Base-by-base conservation (phyloP, 1,140 invertebrate genomes). In the Glossosoma conforme region DNA sequence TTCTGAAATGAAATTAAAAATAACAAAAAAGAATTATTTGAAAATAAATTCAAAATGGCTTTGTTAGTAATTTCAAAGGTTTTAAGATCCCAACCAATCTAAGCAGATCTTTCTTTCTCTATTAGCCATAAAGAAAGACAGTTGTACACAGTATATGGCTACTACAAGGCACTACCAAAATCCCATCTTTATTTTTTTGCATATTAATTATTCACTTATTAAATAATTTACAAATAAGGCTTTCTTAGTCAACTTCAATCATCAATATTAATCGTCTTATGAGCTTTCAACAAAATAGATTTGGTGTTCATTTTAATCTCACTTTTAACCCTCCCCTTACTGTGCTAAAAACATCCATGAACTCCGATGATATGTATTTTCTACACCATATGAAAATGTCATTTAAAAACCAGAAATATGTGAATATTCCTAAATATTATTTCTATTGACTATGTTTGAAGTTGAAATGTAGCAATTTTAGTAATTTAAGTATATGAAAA, bases 251-350 rank as follows among this genome's bases (percentile, higher is more conserved):
- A 17, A 4, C 5, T 17, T 44, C n/a, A 43, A 44, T 51, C 35
- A 13, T 44, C 48, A 28, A 44, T 51, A 8, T 25, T 19, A 36
- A 18, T 53, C 37, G 46, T 24, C 18, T 50, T 50, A 42, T 53
- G 48, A 10, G 51, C 50, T 36, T 58, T 43, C 15, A 46, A 17
- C 19, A 58, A 46, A 20, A 58, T 42, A 3, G 28, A 18, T 42
- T 45, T 40, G 35, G 18, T 50, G 36, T 58, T 53, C 32, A 50
- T 58, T 15, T 37, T 50, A 21, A 58, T 58, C 37, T 58, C 56
- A 36, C 38, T 54, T 33, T 58, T 51, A 41, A 54, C 9, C 51
- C 36, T 42, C 46, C 50, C 25, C 56, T 43, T 14, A 53, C 56
- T 37, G 53, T 51, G 50, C 47, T 44, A n/a, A 46, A n/a, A n/a